Conservation (phyloP, 2,888 invertebrate species). For the Gandaritis pyraliata region DNA sequence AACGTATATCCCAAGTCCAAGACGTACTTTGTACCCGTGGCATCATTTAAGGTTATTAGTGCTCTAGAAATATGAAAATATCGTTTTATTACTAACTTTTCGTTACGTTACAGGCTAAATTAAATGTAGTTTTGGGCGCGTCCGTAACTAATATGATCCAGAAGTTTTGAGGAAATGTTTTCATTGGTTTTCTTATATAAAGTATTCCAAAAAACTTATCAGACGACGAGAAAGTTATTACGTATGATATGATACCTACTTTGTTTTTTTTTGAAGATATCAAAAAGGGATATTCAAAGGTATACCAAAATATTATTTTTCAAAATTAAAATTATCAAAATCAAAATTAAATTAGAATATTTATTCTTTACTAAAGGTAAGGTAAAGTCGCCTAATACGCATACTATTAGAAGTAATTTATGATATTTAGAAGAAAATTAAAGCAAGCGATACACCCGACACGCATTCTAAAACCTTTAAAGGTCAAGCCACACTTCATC, state of each 20-base stretch:
- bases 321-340: too few relatives aligned
- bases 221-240: too few relatives aligned
- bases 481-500: neutral
- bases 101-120: slow-evolving; percentile 40
- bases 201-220: too few relatives aligned
- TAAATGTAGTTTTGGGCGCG: slow-evolving; percentile 50
- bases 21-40: slow-evolving; percentile 66
- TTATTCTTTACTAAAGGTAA: neutral
- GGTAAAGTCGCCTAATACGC: neutral
- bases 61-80: slow-evolving; percentile 68
- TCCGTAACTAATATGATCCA: neutral
- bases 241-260: too few relatives aligned
- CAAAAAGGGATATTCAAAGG: too few relatives aligned
- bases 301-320: too few relatives aligned
- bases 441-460: slow-evolving; percentile 15
- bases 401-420: slow-evolving; percentile 15
- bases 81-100: slow-evolving; percentile 64
- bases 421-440: slow-evolving; percentile 19
- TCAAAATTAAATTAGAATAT: too few relatives aligned
- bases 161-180: too few relatives aligned
- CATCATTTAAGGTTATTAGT: slow-evolving; percentile 69
- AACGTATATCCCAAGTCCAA: slow-evolving; percentile 60
- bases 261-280: too few relatives aligned
- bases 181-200: too few relatives aligned
- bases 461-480: slow-evolving; percentile 12